phyloP scores from a whole-genome alignment of 2,888 invertebrate genomes.

The Mayetiola destructor region DNA sequence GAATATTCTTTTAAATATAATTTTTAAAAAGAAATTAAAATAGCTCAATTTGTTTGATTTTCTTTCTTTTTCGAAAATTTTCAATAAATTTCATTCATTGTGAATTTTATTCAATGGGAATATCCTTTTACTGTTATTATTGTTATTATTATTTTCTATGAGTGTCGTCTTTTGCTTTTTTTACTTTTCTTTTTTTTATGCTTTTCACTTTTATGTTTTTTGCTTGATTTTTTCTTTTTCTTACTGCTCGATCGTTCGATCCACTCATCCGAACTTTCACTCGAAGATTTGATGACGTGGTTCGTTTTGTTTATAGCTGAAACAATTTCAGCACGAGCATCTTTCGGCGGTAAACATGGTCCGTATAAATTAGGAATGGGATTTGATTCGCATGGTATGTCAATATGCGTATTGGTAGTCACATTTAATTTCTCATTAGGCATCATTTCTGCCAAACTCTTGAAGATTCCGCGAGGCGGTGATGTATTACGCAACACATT shows the following conservation, averaged over 20 bases:
- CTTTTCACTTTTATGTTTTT: constrained; percentile 26
- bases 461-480: constrained; percentile 56
- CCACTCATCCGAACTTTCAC: constrained; percentile 20
- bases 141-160: too few species aligned
- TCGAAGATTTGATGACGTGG: too few species aligned
- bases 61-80: too few species aligned
- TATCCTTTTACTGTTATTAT: too few species aligned
- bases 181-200: constrained; percentile 19
- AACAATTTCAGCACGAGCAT: not conserved
- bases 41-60: not conserved
- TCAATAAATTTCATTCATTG: too few species aligned
- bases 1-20: too few species aligned
- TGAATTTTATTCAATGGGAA: too few species aligned
- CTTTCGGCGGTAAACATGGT: not conserved
- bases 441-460: constrained; percentile 21
- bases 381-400: too few species aligned
- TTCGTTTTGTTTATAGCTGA: not conserved
- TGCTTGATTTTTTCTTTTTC: not conserved
- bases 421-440: not conserved
- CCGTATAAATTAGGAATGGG: constrained; percentile 5
- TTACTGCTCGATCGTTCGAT: not conserved
- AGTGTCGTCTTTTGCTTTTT: not conserved
- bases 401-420: not conserved
- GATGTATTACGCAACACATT: constrained; percentile 50
- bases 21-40: not conserved